Evolutionary conservation across 2,888 invertebrate species (phyloP).

Genomic region (Drosophila pseudotalamancana): DNA sequence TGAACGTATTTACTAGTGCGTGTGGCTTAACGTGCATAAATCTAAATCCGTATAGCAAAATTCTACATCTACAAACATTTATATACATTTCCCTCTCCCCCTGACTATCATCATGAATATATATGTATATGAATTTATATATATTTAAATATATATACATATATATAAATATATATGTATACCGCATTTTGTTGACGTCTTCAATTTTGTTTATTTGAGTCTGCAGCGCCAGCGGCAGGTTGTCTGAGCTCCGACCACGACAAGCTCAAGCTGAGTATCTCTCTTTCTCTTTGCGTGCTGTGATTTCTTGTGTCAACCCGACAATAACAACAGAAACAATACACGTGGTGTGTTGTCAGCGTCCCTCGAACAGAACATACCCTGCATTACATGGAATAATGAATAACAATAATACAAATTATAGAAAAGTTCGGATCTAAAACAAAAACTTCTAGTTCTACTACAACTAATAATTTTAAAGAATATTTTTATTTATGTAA

Average conservation of each 20-base stretch:
- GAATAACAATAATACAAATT: too few species aligned
- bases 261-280: conserved; percentile 11
- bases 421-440: too few species aligned
- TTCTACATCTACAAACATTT: too few species aligned
- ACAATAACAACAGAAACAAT: conserved; percentile 50
- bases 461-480: too few species aligned
- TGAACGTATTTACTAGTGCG: conserved; percentile 77
- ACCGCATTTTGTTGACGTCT: conserved; percentile 69
- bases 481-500: too few species aligned
- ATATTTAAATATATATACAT: not conserved
- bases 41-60: conserved; percentile 37
- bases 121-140: not conserved
- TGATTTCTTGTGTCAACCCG: conserved; percentile 72
- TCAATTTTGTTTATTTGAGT: conserved; percentile 68
- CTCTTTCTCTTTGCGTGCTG: conserved; percentile 28
- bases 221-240: conserved; percentile 63
- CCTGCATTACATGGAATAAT: not conserved
- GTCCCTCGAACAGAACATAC: not conserved
- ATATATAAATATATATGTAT: conserved; percentile 13
- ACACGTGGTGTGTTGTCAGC: not conserved
- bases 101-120: not conserved
- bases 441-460: too few species aligned
- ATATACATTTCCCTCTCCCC: not conserved
- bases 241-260: conserved; percentile 23
- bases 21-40: conserved; percentile 61